Percentiles rank a stretch among this genome's conserved stretches.
Conservation (phyloP, 1,140 invertebrate species). For the Dermatophagoides farinae region DNA sequence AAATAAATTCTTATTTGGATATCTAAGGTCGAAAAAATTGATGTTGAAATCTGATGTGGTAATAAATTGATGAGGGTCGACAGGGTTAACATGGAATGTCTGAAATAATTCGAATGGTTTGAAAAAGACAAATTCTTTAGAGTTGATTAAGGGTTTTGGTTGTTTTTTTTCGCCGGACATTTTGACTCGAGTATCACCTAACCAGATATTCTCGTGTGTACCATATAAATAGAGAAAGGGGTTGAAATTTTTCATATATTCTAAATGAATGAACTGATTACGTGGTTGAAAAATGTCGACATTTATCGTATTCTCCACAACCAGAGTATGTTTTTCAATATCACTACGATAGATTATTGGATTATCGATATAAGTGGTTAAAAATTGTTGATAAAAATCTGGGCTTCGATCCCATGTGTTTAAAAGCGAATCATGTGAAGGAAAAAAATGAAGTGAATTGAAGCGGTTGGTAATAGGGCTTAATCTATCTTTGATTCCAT, state of each 20-base stretch:
- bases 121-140: background rate
- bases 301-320: background rate
- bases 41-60: background rate
- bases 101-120: background rate
- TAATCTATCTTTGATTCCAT: background rate
- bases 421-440: background rate
- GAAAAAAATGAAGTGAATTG: background rate
- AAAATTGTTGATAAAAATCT: background rate
- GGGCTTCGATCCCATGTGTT: background rate
- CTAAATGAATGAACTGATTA: background rate
- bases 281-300: background rate
- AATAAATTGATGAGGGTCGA: background rate
- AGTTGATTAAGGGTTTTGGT: background rate
- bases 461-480: background rate
- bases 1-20: background rate
- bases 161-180: background rate
- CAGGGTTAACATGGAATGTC: background rate
- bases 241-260: background rate
- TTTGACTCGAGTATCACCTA: background rate
- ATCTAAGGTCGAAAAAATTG: conserved; percentile 2
- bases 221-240: conserved; percentile 6
- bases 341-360: background rate
- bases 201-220: background rate
- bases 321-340: background rate
- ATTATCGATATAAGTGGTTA: background rate